Evolutionary conservation across 2,888 invertebrate species (phyloP), one percentile per base, ranked within the genome.

Genomic region (Amphipyra tragopoginis): DNA sequence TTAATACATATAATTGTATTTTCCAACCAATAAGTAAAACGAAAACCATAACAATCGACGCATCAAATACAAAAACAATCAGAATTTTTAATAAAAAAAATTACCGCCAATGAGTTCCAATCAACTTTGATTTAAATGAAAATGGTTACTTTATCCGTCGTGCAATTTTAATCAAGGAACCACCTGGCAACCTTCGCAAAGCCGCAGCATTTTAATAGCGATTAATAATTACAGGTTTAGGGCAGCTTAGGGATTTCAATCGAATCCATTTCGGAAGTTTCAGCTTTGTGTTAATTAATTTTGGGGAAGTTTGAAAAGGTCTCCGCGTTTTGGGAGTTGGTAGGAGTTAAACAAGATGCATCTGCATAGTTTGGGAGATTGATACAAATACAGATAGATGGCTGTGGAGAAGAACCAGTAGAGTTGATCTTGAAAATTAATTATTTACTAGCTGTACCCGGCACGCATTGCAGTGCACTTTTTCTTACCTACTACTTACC

Each of bases 91-190:
- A 60, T 72, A 67, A 2, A 21, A 72, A 74, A 61, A 64, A 59
- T 54, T 50, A 55, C 44, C 34, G 47, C 49, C 48, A 76, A 72
- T 63, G 53, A 51, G 42, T 54, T 72, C 49, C 61, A 53, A 79
- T 76, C 58, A 67, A 65, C 29, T 70, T 67, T 77, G 60, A 70
- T 77, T 62, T 57, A 44, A 44, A 51, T 15, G 61, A 61, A 61
- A 77, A 57, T 43, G 51, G 45, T 77, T 72, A 70, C 65, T 65
- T 79, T 42, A 65, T 63, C 58, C 77, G 15, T 67, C 55, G 66
- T 79, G 51, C 61, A 77, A 79, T 79, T 77, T 77, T 77, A 79
- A 79, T 77, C 66, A 79, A 73, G 57, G 15, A 34, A 15, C 57
- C 58, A 75, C 75, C 72, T 71, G 75, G 48, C 52, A 33, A 39